Evolutionary conservation across 64 coral and sea anemone genomes (phyloP).

Genomic region (Dendrophyllia cribrosa): DNA sequence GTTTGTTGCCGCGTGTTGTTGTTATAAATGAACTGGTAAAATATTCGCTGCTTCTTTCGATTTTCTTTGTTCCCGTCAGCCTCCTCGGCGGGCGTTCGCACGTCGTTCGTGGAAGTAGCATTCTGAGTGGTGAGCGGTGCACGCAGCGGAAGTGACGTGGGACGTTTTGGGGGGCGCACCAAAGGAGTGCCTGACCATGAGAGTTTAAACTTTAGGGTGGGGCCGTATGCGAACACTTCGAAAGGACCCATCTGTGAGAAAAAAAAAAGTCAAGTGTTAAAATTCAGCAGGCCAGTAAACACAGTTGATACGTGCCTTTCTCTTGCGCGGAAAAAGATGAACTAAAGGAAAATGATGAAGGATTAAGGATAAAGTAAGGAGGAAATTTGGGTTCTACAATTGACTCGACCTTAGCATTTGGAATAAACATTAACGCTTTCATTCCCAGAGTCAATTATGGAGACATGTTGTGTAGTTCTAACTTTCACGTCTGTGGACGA

Average conservation of each 20-base stretch:
- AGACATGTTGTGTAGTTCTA: too few relatives aligned
- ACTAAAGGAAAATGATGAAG: not conserved
- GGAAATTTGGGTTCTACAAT: too few relatives aligned
- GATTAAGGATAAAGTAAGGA: too few relatives aligned
- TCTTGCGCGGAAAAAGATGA: not conserved
- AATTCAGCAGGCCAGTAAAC: not conserved
- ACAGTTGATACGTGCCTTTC: not conserved
- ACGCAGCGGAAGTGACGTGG: constrained; percentile 60
- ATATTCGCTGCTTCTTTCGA: constrained; percentile 87
- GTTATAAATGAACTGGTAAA: constrained; percentile 99
- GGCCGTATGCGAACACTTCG: constrained; percentile 96
- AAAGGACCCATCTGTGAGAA: constrained; percentile 93
- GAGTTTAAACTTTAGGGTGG: constrained; percentile 93
- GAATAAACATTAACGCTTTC: too few relatives aligned
- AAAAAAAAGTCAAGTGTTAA: not conserved
- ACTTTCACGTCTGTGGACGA: too few relatives aligned
- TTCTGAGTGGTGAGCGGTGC: constrained; percentile 34
- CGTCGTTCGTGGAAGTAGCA: constrained; percentile 20
- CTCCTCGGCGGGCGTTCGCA: constrained; percentile 29
- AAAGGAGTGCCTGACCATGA: constrained; percentile 88
- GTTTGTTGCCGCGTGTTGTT: constrained; percentile 97
- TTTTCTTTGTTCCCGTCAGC: constrained; percentile 55
- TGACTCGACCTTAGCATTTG: too few relatives aligned
- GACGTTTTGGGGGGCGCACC: constrained; percentile 51
- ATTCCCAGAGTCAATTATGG: too few relatives aligned